A percentile compares a stretch with the other conserved stretches of the same genome.
Conservation (phyloP, 2,888 invertebrate genomes). For the Epirrhoe tristata region DNA sequence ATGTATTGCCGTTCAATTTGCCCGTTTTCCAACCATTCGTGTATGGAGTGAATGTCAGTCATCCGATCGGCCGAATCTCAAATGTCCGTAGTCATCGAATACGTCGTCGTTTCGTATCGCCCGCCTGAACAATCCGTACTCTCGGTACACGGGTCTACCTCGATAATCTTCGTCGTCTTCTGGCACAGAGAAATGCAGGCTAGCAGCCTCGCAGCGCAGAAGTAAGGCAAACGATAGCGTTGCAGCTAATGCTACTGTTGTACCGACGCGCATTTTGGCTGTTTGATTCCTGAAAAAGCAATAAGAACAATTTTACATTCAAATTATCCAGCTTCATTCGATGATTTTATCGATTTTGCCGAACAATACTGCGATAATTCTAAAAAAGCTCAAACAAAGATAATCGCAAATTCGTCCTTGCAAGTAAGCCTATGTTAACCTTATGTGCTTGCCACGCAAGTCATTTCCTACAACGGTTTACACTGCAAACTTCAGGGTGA, state of each 20-base stretch:
- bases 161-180: conserved; percentile 73
- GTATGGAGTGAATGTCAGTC: conserved; percentile 17
- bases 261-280: conserved; percentile 63
- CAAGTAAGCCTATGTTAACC: too few species aligned
- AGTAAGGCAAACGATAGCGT: conserved; percentile 58
- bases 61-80: conserved; percentile 88
- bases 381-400: too few species aligned
- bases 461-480: too few species aligned
- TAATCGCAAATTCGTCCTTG: too few species aligned
- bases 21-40: conserved; percentile 43
- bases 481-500: too few species aligned
- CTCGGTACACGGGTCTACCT: conserved; percentile 75
- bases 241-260: conserved; percentile 59
- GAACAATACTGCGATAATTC: too few species aligned
- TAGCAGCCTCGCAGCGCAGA: conserved; percentile 63
- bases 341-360: too few species aligned
- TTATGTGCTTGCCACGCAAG: not conserved
- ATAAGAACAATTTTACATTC: conserved; percentile 4
- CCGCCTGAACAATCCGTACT: conserved; percentile 85
- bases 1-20: conserved; percentile 36
- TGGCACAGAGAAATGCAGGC: conserved; percentile 56
- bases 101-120: conserved; percentile 84
- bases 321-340: too few species aligned
- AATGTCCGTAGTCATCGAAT: conserved; percentile 91
- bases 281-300: conserved; percentile 34